Evolutionary conservation across 2,888 invertebrate genomes (phyloP).

Genomic region (Drosophila melanocephala): DNA sequence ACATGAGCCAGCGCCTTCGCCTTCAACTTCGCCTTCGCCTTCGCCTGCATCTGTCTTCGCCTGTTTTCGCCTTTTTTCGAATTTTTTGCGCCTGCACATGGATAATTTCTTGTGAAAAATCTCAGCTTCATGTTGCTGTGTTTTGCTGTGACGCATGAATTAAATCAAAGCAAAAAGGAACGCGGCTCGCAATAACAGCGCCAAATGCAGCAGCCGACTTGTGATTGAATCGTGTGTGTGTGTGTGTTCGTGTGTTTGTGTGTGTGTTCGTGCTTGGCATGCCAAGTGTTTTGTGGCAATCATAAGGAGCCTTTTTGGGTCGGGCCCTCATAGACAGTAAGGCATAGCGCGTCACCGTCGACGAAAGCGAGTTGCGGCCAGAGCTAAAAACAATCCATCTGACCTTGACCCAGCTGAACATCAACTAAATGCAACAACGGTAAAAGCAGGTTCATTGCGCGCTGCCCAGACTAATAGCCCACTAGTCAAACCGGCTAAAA

Average conservation of each 20-base stretch:
- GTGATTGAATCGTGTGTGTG: constrained; percentile 26
- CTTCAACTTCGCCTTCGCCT: constrained; percentile 35
- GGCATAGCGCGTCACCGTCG: not conserved
- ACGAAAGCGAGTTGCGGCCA: constrained; percentile 47
- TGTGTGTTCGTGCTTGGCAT: constrained; percentile 49
- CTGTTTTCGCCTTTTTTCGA: constrained; percentile 52
- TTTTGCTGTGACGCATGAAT: constrained; percentile 58
- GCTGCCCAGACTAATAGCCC: constrained; percentile 13
- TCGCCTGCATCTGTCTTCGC: constrained; percentile 46
- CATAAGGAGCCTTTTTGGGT: constrained; percentile 22
- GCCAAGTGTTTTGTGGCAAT: constrained; percentile 14
- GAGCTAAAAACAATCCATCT: constrained; percentile 28
- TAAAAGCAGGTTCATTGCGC: constrained; percentile 57
- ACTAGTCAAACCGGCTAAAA: constrained; percentile 34
- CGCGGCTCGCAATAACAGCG: constrained; percentile 66
- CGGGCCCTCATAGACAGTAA: constrained; percentile 23
- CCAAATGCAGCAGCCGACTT: constrained; percentile 67
- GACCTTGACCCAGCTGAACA: constrained; percentile 76
- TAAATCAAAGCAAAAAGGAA: constrained; percentile 68
- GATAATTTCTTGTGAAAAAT: constrained; percentile 79
- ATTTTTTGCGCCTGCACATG: constrained; percentile 64
- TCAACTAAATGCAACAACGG: constrained; percentile 44
- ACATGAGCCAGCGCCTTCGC: constrained; percentile 56
- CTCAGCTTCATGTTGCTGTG: constrained; percentile 66
- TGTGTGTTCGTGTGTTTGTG: not conserved